Evolutionary conservation across 1,140 invertebrate species (phyloP).

Genomic region (Drosophila equinoxialis): DNA sequence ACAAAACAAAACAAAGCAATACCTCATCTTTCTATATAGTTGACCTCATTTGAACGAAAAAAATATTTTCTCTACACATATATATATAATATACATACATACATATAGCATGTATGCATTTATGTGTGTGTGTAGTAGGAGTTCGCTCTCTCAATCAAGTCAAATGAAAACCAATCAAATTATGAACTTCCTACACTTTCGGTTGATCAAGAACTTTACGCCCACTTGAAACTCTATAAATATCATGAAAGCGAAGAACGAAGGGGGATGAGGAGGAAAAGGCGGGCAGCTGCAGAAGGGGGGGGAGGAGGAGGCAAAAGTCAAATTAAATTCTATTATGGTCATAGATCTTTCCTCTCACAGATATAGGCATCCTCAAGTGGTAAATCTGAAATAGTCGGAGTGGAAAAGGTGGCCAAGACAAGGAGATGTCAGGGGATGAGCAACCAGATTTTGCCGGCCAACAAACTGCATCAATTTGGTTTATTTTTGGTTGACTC

Average conservation of each 20-base stretch:
- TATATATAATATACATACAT: background rate
- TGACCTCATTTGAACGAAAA: conserved; percentile 3
- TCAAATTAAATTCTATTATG: conserved; percentile 60
- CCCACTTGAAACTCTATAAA: conserved; percentile 15
- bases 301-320: background rate
- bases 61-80: background rate
- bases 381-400: background rate
- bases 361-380: conserved; percentile 43
- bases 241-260: background rate
- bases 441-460: conserved; percentile 56
- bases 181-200: conserved; percentile 17
- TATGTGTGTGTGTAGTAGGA: background rate
- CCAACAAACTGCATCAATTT: conserved; percentile 46
- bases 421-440: background rate
- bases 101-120: too few species aligned
- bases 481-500: conserved; percentile 26
- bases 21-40: conserved; percentile 4
- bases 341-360: conserved; percentile 35
- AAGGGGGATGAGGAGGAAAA: background rate
- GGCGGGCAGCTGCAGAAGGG: background rate
- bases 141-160: conserved; percentile 11
- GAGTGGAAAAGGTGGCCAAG: background rate
- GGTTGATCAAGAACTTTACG: background rate
- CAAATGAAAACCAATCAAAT: conserved; percentile 21
- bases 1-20: background rate